phyloP scores from a whole-genome alignment of 1,140 invertebrate species.

The Bombyx mori region DNA sequence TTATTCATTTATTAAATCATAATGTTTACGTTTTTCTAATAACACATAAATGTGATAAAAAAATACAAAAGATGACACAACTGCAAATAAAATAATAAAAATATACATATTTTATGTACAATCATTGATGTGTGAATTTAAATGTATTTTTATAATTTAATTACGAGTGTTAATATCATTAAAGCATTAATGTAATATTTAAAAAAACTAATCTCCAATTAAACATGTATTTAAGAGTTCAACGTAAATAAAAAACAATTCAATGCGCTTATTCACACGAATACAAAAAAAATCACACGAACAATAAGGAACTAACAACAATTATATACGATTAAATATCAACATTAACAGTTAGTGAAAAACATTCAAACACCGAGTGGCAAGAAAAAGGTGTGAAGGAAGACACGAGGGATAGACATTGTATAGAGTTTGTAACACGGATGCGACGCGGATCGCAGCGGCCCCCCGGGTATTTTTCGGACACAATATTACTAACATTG shows the following conservation, averaged over 20 bases:
- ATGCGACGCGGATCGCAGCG: conserved; percentile 50
- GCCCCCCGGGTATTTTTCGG: conserved; percentile 53
- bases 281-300: conserved; percentile 19
- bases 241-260: no score
- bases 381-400: conserved; percentile 66
- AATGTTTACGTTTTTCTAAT: not conserved
- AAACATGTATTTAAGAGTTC: no score
- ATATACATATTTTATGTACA: no score
- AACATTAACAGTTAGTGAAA: conserved; percentile 71
- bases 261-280: not conserved
- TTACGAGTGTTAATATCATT: not conserved
- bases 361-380: conserved; percentile 65
- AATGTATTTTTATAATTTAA: conserved; percentile 6
- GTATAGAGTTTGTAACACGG: conserved; percentile 51
- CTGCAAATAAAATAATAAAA: no score
- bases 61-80: conserved; percentile 7
- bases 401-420: conserved; percentile 59
- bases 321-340: conserved; percentile 34
- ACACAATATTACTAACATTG: no score
- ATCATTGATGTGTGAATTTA: no score
- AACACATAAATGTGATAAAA: not conserved
- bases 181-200: not conserved
- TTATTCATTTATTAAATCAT: no score
- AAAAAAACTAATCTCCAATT: not conserved
- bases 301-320: conserved; percentile 29